Evolutionary conservation across 2,888 invertebrate species (phyloP).

Genomic region (Pristionchus exspectatus): DNA sequence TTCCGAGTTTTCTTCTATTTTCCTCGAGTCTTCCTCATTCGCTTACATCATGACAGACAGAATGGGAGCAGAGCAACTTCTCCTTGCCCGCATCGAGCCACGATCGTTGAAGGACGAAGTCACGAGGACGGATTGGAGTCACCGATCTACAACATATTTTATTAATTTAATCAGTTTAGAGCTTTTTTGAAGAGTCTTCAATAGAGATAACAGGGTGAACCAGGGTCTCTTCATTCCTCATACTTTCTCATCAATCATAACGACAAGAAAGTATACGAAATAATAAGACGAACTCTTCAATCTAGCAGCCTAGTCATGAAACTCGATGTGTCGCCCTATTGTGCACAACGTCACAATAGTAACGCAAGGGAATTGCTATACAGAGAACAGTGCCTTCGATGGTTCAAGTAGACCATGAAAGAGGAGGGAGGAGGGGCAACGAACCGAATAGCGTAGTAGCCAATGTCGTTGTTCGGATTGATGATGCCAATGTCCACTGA

Average conservation of each 20-base stretch:
- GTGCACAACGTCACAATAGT: not conserved
- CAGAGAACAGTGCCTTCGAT: not conserved
- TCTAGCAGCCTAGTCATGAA: too few species aligned
- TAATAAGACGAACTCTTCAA: not conserved
- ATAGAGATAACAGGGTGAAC: too few species aligned
- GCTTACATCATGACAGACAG: conserved; percentile 88
- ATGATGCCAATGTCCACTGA: conserved; percentile 90
- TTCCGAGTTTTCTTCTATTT: too few species aligned
- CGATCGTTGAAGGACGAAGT: conserved; percentile 92
- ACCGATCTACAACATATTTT: conserved; percentile 52
- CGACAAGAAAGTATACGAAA: not conserved
- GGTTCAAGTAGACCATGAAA: not conserved
- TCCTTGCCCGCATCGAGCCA: conserved; percentile 92
- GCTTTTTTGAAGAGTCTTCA: too few species aligned
- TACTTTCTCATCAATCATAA: too few species aligned
- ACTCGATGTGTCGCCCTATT: not conserved
- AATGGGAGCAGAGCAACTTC: conserved; percentile 92
- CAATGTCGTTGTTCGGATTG: conserved; percentile 93
- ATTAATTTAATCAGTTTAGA: too few species aligned
- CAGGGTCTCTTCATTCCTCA: too few species aligned
- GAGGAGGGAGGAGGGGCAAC: not conserved
- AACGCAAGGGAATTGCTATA: not conserved
- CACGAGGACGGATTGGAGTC: conserved; percentile 82
- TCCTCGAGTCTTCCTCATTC: not conserved
- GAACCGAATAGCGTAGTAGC: conserved; percentile 85